These are phyloP conservation scores for Periplaneta americana DNA, from an alignment of 1,140 invertebrate genomes.

Conservation along the genomic window DNA sequence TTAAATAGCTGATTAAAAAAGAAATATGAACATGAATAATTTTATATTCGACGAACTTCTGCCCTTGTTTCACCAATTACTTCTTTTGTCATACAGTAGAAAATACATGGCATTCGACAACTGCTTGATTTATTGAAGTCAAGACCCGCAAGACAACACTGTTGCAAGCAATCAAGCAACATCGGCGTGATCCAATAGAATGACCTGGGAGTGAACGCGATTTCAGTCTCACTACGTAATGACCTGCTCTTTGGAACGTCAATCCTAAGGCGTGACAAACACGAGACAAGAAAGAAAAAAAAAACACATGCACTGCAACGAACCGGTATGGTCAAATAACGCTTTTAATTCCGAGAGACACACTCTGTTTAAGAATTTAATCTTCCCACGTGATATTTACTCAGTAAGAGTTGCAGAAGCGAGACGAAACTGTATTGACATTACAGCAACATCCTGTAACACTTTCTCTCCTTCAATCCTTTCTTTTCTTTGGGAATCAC, in stretches of 20 bases:
- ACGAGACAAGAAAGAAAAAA: background rate
- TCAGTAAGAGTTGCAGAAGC: too few relatives aligned
- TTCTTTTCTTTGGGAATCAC: background rate
- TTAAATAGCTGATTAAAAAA: too few relatives aligned
- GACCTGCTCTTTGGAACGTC: background rate
- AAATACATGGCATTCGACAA: too few relatives aligned
- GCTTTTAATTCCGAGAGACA: background rate
- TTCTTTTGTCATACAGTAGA: too few relatives aligned
- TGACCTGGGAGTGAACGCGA: background rate
- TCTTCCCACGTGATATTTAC: background rate
- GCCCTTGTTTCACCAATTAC: too few relatives aligned
- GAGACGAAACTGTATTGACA: background rate
- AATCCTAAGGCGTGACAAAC: background rate
- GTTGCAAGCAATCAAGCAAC: too few relatives aligned
- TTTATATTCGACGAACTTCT: too few relatives aligned
- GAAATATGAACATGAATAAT: too few relatives aligned
- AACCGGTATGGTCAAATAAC: background rate
- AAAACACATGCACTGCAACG: background rate
- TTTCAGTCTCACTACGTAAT: background rate
- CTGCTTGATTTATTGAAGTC: too few relatives aligned
- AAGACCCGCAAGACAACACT: too few relatives aligned
- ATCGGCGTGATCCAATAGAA: background rate
- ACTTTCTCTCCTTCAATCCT: background rate
- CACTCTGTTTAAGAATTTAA: background rate
- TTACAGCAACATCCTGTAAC: background rate